phyloP scores from a whole-genome alignment of 2,797 vertebrate species.

The Alosa sapidissima region DNA sequence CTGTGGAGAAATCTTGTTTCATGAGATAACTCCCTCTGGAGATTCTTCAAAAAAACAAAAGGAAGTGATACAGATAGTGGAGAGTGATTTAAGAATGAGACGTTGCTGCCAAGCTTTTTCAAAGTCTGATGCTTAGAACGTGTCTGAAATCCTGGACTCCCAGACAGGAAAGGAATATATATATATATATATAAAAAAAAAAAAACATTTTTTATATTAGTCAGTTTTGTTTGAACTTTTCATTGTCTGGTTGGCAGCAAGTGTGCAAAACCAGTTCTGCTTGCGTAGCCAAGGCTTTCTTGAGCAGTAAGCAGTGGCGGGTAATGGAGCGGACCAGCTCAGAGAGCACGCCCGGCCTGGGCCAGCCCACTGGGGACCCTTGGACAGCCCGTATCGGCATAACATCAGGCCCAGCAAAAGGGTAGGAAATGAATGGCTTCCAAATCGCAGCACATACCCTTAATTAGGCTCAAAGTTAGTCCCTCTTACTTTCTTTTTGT shows the following conservation, averaged over 20 bases:
- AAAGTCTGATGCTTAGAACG: not conserved
- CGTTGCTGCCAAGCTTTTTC: not conserved
- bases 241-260: constrained; percentile 57
- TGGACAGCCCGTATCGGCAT: not conserved
- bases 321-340: not conserved
- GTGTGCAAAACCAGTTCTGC: constrained; percentile 49
- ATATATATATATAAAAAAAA: not conserved
- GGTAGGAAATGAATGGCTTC: constrained; percentile 36
- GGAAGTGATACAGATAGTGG: not conserved
- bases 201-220: constrained; percentile 10
- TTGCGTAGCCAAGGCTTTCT: constrained; percentile 36
- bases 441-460: not conserved
- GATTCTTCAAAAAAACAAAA: not conserved
- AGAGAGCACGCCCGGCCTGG: not conserved
- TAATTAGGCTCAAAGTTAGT: not conserved
- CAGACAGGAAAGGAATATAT: not conserved
- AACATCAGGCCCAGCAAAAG: not conserved
- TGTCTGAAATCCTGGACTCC: constrained; percentile 6
- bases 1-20: not conserved
- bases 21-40: not conserved
- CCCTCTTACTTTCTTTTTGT: constrained; percentile 23
- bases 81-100: constrained; percentile 9
- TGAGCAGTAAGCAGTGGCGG: not conserved
- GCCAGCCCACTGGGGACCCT: not conserved
- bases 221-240: constrained; percentile 44